Evolutionary conservation across 2,113 vertebrate species (phyloP), one percentile per base, ranked within the genome.

Genomic region (Salvator merianae): DNA sequence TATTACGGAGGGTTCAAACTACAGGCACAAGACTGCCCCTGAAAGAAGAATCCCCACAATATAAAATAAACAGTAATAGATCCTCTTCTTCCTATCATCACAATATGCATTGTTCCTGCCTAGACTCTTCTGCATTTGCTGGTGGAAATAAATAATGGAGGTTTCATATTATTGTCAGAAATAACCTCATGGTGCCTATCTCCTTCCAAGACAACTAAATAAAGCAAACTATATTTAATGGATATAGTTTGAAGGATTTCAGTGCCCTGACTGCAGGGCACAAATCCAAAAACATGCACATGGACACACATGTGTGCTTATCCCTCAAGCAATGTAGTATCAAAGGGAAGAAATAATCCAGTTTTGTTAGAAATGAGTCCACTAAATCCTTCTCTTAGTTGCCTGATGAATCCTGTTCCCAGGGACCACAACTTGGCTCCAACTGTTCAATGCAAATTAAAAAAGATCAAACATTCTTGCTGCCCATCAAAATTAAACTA

Each of bases 381-480:
- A 84, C 83, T 84, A 92, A 91, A 91, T 87, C 87, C 80, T 87
- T 90, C 66, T 84, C 80, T 85, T 68, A 38, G 26, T 89, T 89
- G 89, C 55, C 88, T 77, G 82, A 65, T 81, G 76, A 84, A 24
- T 91, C 80, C 84, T 83, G 79, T 88, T 92, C 91, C 77, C 89
- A 83, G 80, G 90, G 76, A 91, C 83, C 77, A 47, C 88, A 92
- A 92, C 88, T 92, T 85, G 78, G 69, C 88, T 79, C 12, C 20
- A 81, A 88, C 90, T 92, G 90, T 90, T 91, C 85, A 90, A 88
- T 91, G 91, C 83, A 88, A 84, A 79, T 94, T 93, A 93, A 92
- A 92, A 90, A 74, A 89, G 90, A 88, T 79, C 78, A 88, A 88
- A 84, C 68, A 84, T 84, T 84, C 84, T 89, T 87, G 91, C 88